Percentiles rank a stretch among this genome's conserved stretches.
These are phyloP conservation scores for Mionectes macconnelli DNA, from an alignment of 2,113 vertebrate genomes.

Conservation along the genomic window DNA sequence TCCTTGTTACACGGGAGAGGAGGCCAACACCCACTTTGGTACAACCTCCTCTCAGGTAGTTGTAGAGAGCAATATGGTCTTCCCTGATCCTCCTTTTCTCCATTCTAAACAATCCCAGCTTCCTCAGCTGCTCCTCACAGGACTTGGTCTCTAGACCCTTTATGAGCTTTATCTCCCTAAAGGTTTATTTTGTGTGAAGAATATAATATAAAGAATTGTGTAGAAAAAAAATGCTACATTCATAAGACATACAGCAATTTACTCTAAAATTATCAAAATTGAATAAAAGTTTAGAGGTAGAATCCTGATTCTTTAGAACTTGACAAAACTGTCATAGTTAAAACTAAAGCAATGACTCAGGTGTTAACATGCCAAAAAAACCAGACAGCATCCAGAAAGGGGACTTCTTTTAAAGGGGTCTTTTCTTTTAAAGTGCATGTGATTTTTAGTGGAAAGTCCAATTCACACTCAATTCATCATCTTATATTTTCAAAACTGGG, in stretches of 20 bases:
- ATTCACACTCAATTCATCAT: neutral
- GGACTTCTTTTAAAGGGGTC: neutral
- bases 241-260: neutral
- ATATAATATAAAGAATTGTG: neutral
- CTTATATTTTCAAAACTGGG: neutral
- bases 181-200: neutral
- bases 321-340: neutral
- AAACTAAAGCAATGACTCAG: neutral
- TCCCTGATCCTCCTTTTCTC: neutral
- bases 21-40: neutral
- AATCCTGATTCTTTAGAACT: neutral
- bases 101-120: neutral
- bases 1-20: neutral
- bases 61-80: neutral
- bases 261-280: neutral
- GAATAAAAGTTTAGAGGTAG: neutral
- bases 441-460: neutral
- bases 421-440: neutral
- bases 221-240: neutral
- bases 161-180: neutral
- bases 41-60: neutral
- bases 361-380: neutral
- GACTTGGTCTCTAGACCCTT: neutral
- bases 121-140: neutral
- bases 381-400: neutral